Evolutionary conservation across 2,797 vertebrate genomes (phyloP).

Genomic region (Rhinoraja longicauda): DNA sequence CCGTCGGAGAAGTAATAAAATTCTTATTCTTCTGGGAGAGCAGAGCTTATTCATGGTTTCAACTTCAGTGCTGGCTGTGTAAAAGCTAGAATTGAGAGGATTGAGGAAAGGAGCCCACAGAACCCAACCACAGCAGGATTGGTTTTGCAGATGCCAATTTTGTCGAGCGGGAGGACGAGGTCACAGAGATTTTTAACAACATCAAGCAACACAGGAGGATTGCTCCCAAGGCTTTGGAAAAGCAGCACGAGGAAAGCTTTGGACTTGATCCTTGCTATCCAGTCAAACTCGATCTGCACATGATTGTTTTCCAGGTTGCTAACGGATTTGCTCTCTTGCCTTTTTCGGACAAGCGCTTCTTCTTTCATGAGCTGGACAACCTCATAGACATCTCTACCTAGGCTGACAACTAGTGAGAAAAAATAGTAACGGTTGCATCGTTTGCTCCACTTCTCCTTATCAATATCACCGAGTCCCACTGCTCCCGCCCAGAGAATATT

Average conservation of each 20-base stretch:
- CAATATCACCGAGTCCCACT: slow-evolving; percentile 60
- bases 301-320: slow-evolving; percentile 45
- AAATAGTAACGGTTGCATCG: slow-evolving; percentile 74
- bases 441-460: slow-evolving; percentile 70
- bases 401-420: slow-evolving; percentile 67
- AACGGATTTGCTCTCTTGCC: slow-evolving; percentile 40
- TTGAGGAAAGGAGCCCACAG: slow-evolving; percentile 81
- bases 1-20: not conserved
- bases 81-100: slow-evolving; percentile 76
- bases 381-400: slow-evolving; percentile 72
- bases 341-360: slow-evolving; percentile 50
- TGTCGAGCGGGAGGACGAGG: slow-evolving; percentile 78
- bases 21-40: not conserved
- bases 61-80: slow-evolving; percentile 70
- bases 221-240: slow-evolving; percentile 60
- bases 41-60: slow-evolving; percentile 49
- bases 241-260: slow-evolving; percentile 65
- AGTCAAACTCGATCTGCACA: slow-evolving; percentile 44
- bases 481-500: slow-evolving; percentile 73
- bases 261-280: slow-evolving; percentile 55
- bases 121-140: slow-evolving; percentile 75
- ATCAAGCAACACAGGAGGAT: slow-evolving; percentile 77
- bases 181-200: slow-evolving; percentile 82
- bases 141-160: slow-evolving; percentile 70
- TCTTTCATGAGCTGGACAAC: slow-evolving; percentile 63